Conservation (phyloP, 2,113 vertebrate species). For the Zosterops pallidus region DNA sequence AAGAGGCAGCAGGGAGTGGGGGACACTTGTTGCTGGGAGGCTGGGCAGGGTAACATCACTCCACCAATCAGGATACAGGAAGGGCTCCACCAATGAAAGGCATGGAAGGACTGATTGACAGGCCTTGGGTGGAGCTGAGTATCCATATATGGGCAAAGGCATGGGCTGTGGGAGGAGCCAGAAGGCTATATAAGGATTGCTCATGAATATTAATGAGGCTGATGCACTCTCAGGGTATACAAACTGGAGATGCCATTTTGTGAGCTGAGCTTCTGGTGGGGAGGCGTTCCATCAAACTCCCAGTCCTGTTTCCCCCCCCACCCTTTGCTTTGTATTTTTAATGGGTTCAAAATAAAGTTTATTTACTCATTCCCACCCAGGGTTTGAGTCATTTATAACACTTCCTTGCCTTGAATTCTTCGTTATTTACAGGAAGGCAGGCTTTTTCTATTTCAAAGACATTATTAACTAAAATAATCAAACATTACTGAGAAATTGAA, state of each 20-base stretch:
- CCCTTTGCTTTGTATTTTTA: not conserved
- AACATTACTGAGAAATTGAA: not conserved
- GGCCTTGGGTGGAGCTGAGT: not conserved
- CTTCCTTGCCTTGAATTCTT: not conserved
- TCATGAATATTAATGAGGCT: not conserved
- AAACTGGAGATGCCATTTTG: not conserved
- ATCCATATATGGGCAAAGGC: not conserved
- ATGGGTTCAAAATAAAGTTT: not conserved
- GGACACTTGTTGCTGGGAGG: not conserved
- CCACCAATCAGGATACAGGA: not conserved
- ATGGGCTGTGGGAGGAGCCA: not conserved
- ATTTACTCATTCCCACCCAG: not conserved
- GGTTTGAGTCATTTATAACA: not conserved
- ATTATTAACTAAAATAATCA: not conserved
- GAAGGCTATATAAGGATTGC: not conserved
- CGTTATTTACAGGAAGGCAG: not conserved
- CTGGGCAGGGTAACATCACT: not conserved
- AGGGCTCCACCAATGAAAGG: not conserved
- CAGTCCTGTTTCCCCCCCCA: not conserved
- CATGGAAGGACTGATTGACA: not conserved
- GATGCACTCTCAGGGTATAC: too few relatives aligned
- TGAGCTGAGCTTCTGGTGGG: not conserved
- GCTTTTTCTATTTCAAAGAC: not conserved
- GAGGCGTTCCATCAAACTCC: too few relatives aligned
- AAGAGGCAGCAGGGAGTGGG: not conserved